A percentile compares a stretch with the other conserved stretches of the same genome.
Conservation (phyloP, 2,888 invertebrate species). For the Tortrix viridana region DNA sequence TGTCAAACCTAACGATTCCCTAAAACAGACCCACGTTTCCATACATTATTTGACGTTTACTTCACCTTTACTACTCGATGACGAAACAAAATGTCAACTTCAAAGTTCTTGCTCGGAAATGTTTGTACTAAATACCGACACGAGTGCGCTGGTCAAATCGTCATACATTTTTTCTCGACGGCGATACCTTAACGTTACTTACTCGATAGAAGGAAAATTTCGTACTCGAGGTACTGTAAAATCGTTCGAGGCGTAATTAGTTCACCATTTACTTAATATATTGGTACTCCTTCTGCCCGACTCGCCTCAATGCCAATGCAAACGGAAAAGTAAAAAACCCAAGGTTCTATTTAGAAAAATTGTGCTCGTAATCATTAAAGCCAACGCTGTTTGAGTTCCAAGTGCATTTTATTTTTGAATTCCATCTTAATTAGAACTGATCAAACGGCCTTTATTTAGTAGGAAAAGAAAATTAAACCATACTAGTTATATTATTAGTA, state of each 20-base stretch:
- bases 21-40: too few relatives aligned
- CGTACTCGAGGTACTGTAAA: too few relatives aligned
- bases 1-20: too few relatives aligned
- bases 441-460: conserved; percentile 9
- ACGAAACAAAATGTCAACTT: too few relatives aligned
- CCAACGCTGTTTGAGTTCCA: conserved; percentile 50
- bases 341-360: conserved; percentile 53
- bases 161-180: too few relatives aligned
- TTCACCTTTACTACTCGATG: too few relatives aligned
- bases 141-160: too few relatives aligned
- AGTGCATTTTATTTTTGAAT: conserved; percentile 48
- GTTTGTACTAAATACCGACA: too few relatives aligned
- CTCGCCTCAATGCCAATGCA: conserved; percentile 55
- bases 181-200: too few relatives aligned
- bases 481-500: not conserved
- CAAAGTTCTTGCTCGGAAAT: too few relatives aligned
- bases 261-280: conserved; percentile 76
- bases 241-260: conserved; percentile 72
- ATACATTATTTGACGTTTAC: too few relatives aligned
- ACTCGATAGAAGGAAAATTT: too few relatives aligned
- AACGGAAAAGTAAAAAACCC: conserved; percentile 55
- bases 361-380: conserved; percentile 49
- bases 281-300: conserved; percentile 59
- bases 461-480: conserved; percentile 4
- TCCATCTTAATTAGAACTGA: conserved; percentile 38